A percentile compares a stretch with the other conserved stretches of the same genome.
Evolutionary conservation across 2,113 vertebrate genomes (phyloP).

Genomic region (Prunella himalayana): DNA sequence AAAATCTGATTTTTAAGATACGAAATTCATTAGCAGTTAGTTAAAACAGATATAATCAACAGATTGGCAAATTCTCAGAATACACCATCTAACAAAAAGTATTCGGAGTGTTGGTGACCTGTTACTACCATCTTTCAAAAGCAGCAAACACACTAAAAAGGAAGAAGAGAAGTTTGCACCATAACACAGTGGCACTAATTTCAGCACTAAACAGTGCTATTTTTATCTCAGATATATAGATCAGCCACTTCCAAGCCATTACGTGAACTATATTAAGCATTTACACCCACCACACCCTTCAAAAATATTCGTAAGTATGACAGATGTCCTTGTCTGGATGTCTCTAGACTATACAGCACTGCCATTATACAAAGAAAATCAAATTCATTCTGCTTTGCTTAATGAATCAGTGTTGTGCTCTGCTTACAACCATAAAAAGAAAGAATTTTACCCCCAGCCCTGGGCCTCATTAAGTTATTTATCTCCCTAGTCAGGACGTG

Average conservation of each 20-base stretch:
- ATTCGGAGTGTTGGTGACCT: not conserved
- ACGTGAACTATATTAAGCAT: not conserved
- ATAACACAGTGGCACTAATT: not conserved
- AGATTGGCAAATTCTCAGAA: not conserved
- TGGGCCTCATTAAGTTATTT: constrained; percentile 49
- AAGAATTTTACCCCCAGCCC: constrained; percentile 41
- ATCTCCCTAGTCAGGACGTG: constrained; percentile 14
- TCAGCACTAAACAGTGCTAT: not conserved
- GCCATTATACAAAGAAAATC: not conserved
- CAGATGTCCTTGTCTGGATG: constrained; percentile 10
- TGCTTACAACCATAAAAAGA: constrained; percentile 13
- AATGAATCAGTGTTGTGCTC: constrained; percentile 21
- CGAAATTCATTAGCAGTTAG: not conserved
- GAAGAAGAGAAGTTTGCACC: not conserved
- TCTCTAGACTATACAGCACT: not conserved
- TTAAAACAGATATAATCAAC: not conserved
- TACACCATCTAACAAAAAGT: not conserved
- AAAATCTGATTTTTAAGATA: not conserved
- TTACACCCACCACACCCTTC: not conserved
- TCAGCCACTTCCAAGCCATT: not conserved
- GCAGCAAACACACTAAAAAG: not conserved
- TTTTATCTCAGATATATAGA: not conserved
- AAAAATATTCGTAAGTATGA: not conserved
- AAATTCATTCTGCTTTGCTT: constrained; percentile 30
- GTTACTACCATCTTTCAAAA: not conserved